Evolutionary conservation across 2,797 vertebrate genomes (phyloP).

Genomic region (Typhlichthys eigenmanni): DNA sequence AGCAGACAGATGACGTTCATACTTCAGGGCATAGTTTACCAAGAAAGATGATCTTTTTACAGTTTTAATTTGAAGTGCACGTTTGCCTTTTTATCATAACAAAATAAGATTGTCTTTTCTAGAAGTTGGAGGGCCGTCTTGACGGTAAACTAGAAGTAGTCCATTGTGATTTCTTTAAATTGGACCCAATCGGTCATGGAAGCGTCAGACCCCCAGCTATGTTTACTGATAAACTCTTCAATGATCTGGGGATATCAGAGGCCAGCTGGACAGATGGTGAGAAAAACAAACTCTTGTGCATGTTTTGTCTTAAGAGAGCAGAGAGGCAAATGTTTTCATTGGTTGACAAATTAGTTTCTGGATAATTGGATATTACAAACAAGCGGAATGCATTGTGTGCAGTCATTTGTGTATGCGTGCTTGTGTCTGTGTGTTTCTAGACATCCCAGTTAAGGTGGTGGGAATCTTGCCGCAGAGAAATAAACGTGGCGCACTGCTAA

Average conservation of each 20-base stretch:
- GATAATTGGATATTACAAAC: too few relatives aligned
- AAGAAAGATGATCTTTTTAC: neutral
- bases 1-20: too few relatives aligned
- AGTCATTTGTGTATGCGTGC: conserved; percentile 15
- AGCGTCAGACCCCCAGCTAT: conserved; percentile 74
- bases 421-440: conserved; percentile 58
- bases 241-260: conserved; percentile 81
- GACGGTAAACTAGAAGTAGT: conserved; percentile 84
- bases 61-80: neutral
- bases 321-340: neutral
- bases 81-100: neutral
- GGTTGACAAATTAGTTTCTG: neutral
- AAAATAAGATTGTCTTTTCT: conserved; percentile 21
- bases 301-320: neutral
- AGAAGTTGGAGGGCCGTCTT: conserved; percentile 79
- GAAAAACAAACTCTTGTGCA: conserved; percentile 3
- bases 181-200: conserved; percentile 79
- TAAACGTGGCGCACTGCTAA: conserved; percentile 83
- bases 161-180: conserved; percentile 87
- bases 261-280: conserved; percentile 87
- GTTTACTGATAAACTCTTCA: conserved; percentile 83
- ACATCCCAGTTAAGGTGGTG: conserved; percentile 85
- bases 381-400: conserved; percentile 4
- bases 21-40: neutral
- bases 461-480: conserved; percentile 79